A percentile compares a stretch with the other conserved stretches of the same genome.
Conservation (phyloP, 2,888 invertebrate species). For the Zhuqinia jingwanae region DNA sequence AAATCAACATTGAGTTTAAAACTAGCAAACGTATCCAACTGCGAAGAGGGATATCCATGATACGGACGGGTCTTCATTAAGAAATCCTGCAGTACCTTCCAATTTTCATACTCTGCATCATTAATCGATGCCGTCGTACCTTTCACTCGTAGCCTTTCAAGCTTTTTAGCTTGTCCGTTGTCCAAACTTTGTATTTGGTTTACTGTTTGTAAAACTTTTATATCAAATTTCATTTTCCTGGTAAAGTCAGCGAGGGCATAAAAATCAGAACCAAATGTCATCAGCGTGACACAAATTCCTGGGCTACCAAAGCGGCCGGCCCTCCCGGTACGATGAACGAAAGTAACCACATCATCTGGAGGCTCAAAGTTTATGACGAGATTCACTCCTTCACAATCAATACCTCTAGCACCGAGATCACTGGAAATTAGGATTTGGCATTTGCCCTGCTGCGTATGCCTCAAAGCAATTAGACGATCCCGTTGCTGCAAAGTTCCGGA, state of each 20-base stretch:
- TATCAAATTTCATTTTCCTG: constrained; percentile 7
- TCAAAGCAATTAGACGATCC: constrained; percentile 88
- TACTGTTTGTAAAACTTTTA: constrained; percentile 16
- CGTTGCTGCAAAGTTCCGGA: constrained; percentile 90
- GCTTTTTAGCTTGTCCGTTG: background rate
- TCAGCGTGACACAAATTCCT: constrained; percentile 89
- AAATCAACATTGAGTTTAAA: constrained; percentile 26
- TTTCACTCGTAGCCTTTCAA: background rate
- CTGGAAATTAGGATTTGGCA: constrained; percentile 94
- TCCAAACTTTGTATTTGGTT: constrained; percentile 30
- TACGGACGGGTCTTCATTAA: background rate
- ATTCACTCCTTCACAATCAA: constrained; percentile 96
- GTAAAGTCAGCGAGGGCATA: constrained; percentile 3
- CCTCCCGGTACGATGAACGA: constrained; percentile 96
- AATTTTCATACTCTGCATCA: constrained; percentile 4
- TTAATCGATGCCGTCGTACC: background rate
- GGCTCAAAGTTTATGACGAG: constrained; percentile 95
- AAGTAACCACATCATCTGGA: constrained; percentile 89
- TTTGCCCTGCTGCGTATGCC: constrained; percentile 89
- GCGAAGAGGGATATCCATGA: constrained; percentile 17
- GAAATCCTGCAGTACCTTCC: constrained; percentile 38
- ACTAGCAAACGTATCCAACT: constrained; percentile 18
- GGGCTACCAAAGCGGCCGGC: constrained; percentile 96
- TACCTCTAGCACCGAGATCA: constrained; percentile 92
- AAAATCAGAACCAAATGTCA: constrained; percentile 79